Base-by-base conservation (phyloP, 2,113 vertebrate species). In the Formicarius rufipectus region DNA sequence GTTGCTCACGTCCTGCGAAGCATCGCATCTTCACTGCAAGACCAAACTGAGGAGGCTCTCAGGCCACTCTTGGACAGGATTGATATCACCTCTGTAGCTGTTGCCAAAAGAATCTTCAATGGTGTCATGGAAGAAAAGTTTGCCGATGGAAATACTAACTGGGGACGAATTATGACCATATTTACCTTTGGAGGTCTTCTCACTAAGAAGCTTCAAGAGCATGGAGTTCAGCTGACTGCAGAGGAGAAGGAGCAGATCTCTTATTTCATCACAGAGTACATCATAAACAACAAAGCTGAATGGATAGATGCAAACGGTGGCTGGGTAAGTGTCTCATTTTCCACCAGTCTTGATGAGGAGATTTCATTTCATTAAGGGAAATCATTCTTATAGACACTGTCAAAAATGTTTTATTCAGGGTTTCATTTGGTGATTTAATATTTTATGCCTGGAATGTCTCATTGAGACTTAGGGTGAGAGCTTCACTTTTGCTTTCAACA, bases 121-220 rank as follows among this genome's bases (percentile, higher is more conserved):
- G 92, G 95, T 9, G 97, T 98, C 78, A 98, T 98, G 98, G 95
- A 97, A 9, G 92, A 97, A 53, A 97, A 98, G 37, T 98, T 98
- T 73, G 97, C 97, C 27, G 98, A 98, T 4, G 98, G 98, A 49
- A 75, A 96, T 67, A 89, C 97, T 35, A 98, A 98, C 96, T 98
- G 98, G 98, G 98, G 98, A 27, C 87, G 98, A 71, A 98, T 98
- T 58, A 97, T 96, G 89, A 98, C 98, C 27, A 89, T 98, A 72
- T 98, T 98, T 74, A 97, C 97, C 0, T 98, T 98, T 59, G 98
- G 97, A 58, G 98, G 98, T 53, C 89, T 98, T 50, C 96, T 98
- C 40, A 81, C 93, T 9, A 98, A 97, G 96, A 98, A 97, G 67
- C 96, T 98, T 21, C 96, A 94, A 30, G 81, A 63, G 50, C 84